Conservation (phyloP, 2,888 invertebrate species). For the Orthosia gothica region DNA sequence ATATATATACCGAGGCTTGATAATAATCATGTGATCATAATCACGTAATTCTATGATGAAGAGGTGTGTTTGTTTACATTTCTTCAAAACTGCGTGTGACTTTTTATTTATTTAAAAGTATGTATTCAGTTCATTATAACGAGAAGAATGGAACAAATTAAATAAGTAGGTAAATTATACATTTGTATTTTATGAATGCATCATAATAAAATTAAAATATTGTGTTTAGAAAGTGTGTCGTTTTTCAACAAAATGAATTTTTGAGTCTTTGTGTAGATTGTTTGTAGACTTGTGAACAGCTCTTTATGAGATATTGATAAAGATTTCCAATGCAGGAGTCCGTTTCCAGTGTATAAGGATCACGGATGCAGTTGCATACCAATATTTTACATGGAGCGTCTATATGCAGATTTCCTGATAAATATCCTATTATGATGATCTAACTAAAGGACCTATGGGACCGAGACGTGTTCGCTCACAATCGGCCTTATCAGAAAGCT, state of each 20-base stretch:
- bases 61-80: constrained; percentile 1
- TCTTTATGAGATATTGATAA: no score
- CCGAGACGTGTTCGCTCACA: no score
- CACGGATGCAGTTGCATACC: no score
- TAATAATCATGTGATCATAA: neutral
- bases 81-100: neutral
- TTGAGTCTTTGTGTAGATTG: neutral
- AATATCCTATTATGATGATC: neutral
- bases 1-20: no score
- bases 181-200: constrained; percentile 7
- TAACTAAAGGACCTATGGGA: no score
- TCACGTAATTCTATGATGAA: neutral
- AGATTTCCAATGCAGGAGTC: no score
- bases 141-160: neutral
- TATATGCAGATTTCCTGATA: no score
- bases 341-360: no score
- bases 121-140: constrained; percentile 20
- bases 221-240: constrained; percentile 7
- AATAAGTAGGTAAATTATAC: neutral
- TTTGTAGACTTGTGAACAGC: no score
- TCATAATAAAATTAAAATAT: constrained; percentile 1
- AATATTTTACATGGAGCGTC: no score
- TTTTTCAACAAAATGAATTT: neutral
- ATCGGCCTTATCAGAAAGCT: no score
- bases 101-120: neutral